Percentiles rank a stretch among this genome's conserved stretches.
phyloP scores from a whole-genome alignment of 2,888 invertebrate species.

The Drosophila anomalata region DNA sequence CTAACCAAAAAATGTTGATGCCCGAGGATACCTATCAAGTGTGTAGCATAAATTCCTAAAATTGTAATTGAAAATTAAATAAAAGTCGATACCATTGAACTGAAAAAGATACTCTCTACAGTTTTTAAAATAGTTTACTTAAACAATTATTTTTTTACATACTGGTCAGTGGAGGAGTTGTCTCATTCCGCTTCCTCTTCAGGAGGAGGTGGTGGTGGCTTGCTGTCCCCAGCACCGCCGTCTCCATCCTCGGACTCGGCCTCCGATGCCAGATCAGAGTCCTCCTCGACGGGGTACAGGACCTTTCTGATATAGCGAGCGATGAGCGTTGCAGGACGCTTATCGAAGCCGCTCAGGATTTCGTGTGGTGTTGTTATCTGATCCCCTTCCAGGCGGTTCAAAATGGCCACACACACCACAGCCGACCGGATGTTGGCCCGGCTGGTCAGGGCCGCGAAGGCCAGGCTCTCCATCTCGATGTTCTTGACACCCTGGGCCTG shows the following conservation, averaged over 20 bases:
- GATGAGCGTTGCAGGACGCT: slow-evolving; percentile 17
- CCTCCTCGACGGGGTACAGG: slow-evolving; percentile 9
- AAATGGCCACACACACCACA: slow-evolving; percentile 94
- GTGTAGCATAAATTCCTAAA: slow-evolving; percentile 62
- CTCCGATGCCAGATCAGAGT: background rate
- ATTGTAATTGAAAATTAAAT: slow-evolving; percentile 50
- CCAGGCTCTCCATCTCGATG: slow-evolving; percentile 97
- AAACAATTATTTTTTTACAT: background rate
- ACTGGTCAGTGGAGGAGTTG: background rate
- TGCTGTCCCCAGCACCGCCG: slow-evolving; percentile 14
- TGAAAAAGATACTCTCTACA: background rate
- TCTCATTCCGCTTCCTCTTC: background rate
- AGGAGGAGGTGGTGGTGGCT: background rate
- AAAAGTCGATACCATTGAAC: slow-evolving; percentile 27
- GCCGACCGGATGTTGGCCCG: slow-evolving; percentile 95
- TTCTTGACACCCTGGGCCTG: slow-evolving; percentile 92
- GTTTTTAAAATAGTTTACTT: background rate
- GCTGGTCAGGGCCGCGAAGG: slow-evolving; percentile 95
- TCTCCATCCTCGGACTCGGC: background rate
- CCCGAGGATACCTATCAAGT: slow-evolving; percentile 48
- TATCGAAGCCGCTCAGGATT: slow-evolving; percentile 10
- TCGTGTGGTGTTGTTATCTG: slow-evolving; percentile 85
- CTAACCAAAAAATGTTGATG: slow-evolving; percentile 34
- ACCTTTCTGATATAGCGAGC: slow-evolving; percentile 27
- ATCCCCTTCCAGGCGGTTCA: slow-evolving; percentile 95